Evolutionary conservation across 2,888 invertebrate species (phyloP).

Genomic region (Parapristionchus giblindavisi): DNA sequence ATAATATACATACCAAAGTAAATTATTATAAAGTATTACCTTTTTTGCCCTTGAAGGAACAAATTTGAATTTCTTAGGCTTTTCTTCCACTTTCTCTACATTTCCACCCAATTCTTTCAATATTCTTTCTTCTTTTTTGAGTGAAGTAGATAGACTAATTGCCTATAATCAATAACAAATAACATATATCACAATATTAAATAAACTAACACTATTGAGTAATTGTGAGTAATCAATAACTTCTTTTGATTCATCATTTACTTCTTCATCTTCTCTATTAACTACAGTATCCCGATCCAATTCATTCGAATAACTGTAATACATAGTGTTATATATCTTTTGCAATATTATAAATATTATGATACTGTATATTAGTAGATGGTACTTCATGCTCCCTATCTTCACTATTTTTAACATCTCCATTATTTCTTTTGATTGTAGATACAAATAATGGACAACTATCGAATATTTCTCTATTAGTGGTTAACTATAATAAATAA

Average conservation of each 20-base stretch:
- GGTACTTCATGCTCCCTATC: neutral
- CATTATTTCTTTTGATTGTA: neutral
- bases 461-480: slow-evolving; percentile 23
- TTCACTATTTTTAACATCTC: neutral
- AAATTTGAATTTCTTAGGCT: slow-evolving; percentile 43
- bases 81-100: neutral
- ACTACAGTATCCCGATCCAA: too few species aligned
- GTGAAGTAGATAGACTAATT: neutral
- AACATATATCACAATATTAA: neutral
- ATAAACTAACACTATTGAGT: neutral
- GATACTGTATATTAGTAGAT: too few species aligned
- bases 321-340: too few species aligned
- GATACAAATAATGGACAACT: neutral
- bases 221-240: neutral
- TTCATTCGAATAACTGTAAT: neutral
- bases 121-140: neutral
- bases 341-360: too few species aligned
- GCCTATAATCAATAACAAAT: neutral
- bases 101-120: neutral
- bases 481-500: slow-evolving; percentile 9
- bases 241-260: neutral
- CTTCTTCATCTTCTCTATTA: too few species aligned
- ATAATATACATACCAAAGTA: too few species aligned
- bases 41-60: slow-evolving; percentile 51
- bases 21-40: neutral